Evolutionary conservation across 2,797 vertebrate genomes (phyloP).

Genomic region (Nothura maculosa): DNA sequence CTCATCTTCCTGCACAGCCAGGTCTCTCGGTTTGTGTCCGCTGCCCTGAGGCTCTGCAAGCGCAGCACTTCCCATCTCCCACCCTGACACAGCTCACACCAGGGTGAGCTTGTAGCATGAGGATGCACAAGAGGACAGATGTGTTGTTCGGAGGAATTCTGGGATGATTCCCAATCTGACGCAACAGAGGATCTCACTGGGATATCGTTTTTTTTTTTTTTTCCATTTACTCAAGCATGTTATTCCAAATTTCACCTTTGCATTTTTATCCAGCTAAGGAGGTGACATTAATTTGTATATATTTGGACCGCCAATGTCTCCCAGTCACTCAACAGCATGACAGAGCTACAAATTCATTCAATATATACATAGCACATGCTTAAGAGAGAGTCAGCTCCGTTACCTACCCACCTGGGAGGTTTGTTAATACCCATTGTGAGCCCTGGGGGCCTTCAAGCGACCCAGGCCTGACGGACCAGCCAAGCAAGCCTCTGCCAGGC

Average conservation of each 20-base stretch:
- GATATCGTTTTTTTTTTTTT: not conserved
- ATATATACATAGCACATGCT: rapidly evolving
- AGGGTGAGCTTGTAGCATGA: not conserved
- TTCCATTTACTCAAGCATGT: not conserved
- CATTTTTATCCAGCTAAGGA: not conserved
- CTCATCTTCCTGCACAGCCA: not conserved
- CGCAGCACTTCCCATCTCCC: not conserved
- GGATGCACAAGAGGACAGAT: not conserved
- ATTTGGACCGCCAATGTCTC: not conserved
- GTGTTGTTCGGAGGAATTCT: not conserved
- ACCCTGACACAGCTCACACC: rapidly evolving
- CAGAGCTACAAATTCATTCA: not conserved
- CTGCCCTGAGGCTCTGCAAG: not conserved
- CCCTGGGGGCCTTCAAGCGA: not conserved
- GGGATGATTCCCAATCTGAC: not conserved
- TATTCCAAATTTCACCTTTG: not conserved
- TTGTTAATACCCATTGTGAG: not conserved
- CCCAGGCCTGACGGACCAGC: not conserved
- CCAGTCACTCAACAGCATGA: not conserved
- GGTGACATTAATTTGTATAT: not conserved
- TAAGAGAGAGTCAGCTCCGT: rapidly evolving
- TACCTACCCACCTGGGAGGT: not conserved
- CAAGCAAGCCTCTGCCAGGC: rapidly evolving
- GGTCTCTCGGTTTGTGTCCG: not conserved
- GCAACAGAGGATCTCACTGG: not conserved